phyloP scores from a whole-genome alignment of 2,888 invertebrate species.

The Drosophila yooni region DNA sequence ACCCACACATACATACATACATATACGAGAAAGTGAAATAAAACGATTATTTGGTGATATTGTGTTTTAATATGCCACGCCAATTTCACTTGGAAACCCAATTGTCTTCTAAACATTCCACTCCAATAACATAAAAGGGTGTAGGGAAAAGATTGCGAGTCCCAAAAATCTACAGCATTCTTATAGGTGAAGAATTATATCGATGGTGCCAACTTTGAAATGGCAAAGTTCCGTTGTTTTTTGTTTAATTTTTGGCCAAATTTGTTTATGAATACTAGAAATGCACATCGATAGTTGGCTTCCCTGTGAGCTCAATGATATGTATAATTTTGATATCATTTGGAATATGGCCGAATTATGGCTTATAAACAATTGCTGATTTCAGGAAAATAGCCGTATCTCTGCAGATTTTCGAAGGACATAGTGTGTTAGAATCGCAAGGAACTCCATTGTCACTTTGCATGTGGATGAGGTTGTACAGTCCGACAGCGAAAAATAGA shows the following conservation, averaged over 20 bases:
- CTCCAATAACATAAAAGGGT: background rate
- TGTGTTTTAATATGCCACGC: constrained; percentile 60
- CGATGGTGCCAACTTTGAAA: background rate
- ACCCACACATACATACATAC: constrained; percentile 15
- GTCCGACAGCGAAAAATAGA: background rate
- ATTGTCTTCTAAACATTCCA: background rate
- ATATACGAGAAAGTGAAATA: constrained; percentile 60
- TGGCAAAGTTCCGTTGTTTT: too few relatives aligned
- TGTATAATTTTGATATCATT: background rate
- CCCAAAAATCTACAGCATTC: background rate
- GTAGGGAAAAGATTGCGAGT: background rate
- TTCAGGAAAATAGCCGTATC: background rate
- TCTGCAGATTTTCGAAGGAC: background rate
- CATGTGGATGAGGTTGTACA: background rate
- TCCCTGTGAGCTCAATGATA: background rate
- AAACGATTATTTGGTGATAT: constrained; percentile 70
- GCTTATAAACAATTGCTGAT: background rate
- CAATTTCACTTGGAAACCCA: constrained; percentile 33
- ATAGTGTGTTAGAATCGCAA: background rate
- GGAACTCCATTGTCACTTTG: background rate
- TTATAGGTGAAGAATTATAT: background rate
- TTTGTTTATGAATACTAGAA: background rate
- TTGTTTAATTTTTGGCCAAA: background rate
- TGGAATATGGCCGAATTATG: background rate
- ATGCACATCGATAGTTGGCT: background rate